Base-by-base conservation (phyloP, 2,888 invertebrate genomes). In the Harmothoe impar region DNA sequence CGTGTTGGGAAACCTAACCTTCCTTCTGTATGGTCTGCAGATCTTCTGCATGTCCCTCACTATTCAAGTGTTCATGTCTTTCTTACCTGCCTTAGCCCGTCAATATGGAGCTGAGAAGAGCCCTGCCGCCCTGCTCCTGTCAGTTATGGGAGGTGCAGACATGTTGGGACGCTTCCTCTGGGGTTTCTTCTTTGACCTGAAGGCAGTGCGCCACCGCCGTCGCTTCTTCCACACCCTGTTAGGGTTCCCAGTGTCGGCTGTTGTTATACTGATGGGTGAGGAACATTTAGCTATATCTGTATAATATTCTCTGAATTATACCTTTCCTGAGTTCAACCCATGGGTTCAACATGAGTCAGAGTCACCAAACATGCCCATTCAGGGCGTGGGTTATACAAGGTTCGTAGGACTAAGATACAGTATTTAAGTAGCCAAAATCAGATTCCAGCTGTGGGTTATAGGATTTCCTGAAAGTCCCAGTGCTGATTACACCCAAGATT, bases 131-230 rank as follows among this genome's bases (percentile, higher is more conserved):
- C 97, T 97, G 94, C 96, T 99, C 90, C 97, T 99, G 20, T 97
- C 98, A 0, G 97, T 97, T 0, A 98, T 99, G 93, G 99, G 99
- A 43, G 97, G 98, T 78, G 97, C 98, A 0, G 99, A 99, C 95
- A 99, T 98, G 0, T 95, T 98, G 84, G 98, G 98, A 85, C 97
- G 99, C 96, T 97, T 99, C 35, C 52, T 92, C 17, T 93, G 93
- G 43, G 94, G 94, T 15, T 92, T 94, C 77, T 51, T 94, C 43
- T 92, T 94, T 35, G 94, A 94, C 90, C 90, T 94, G 25, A 93
- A 92, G 72, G 25, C 23, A 3, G 25, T 89, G 7, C 77, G 68
- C 23, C 51, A 86, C 77, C 56, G 88, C 56, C 86, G 88, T 3
- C 72, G 88, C 10, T 31, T 90, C 23, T 90, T 90, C 90, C 90